phyloP scores from a whole-genome alignment of 2,113 vertebrate genomes.

The Etheostoma cragini region DNA sequence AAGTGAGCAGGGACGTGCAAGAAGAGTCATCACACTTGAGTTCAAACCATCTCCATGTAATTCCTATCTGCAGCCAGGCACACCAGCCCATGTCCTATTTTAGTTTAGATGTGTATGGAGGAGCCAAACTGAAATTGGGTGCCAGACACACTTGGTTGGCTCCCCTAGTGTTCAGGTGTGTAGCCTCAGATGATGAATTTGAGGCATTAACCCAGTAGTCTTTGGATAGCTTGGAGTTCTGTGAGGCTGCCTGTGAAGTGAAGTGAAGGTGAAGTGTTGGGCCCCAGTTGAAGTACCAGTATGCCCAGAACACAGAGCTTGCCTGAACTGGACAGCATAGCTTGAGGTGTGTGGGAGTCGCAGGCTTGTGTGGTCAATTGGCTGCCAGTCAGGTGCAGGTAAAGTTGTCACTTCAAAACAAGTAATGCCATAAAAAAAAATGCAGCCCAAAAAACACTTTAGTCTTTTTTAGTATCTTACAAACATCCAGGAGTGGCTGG shows the following conservation, averaged over 20 bases:
- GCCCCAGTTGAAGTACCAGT: constrained; percentile 10
- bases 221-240: constrained; percentile 16
- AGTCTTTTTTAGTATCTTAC: constrained; percentile 21
- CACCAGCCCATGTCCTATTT: background rate
- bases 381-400: constrained; percentile 32
- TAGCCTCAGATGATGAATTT: constrained; percentile 3
- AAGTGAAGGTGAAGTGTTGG: constrained; percentile 3
- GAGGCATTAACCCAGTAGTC: constrained; percentile 20
- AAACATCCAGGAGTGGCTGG: constrained; percentile 31
- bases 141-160: background rate
- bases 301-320: constrained; percentile 7
- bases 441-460: constrained; percentile 75
- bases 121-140: background rate
- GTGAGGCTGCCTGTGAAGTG: background rate
- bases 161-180: background rate
- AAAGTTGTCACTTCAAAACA: constrained; percentile 72
- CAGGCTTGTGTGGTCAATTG: constrained; percentile 28
- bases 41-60: constrained; percentile 17
- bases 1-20: constrained; percentile 55
- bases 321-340: constrained; percentile 12
- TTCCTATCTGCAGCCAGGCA: constrained; percentile 20
- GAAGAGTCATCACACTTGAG: constrained; percentile 39
- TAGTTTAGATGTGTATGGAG: background rate
- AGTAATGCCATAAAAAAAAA: constrained; percentile 75
- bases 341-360: constrained; percentile 18